phyloP scores from a whole-genome alignment of 2,797 vertebrate genomes.

The Onychomys torridus region DNA sequence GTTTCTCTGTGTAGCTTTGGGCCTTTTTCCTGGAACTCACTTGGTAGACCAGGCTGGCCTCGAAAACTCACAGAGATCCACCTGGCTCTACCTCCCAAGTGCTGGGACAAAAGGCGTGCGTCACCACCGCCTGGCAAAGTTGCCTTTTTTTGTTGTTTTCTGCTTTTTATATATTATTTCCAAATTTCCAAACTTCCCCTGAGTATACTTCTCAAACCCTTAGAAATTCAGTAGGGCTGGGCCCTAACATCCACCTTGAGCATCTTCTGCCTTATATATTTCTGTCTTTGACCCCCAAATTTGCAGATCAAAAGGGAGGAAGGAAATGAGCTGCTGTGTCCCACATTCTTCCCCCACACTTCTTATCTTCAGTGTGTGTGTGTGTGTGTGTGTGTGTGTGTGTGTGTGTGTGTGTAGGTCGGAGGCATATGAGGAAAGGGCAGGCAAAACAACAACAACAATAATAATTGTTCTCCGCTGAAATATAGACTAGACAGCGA shows the following conservation, averaged over 20 bases:
- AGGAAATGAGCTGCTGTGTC: neutral
- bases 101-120: too few relatives aligned
- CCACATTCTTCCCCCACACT: too few relatives aligned
- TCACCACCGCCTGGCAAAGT: too few relatives aligned
- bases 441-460: neutral
- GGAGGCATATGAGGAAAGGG: neutral
- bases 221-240: too few relatives aligned
- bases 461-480: neutral
- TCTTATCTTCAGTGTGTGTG: neutral
- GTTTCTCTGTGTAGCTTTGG: too few relatives aligned
- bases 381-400: too few relatives aligned
- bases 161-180: neutral
- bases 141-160: neutral
- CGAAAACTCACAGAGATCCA: too few relatives aligned
- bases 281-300: neutral
- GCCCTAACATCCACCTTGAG: fast-evolving
- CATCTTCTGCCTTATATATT: neutral
- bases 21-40: too few relatives aligned
- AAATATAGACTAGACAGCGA: neutral
- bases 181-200: neutral
- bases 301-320: neutral
- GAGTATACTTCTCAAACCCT: fast-evolving
- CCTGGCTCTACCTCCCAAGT: too few relatives aligned
- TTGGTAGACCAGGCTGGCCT: too few relatives aligned
- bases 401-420: too few relatives aligned